Evolutionary conservation across 2,113 vertebrate species (phyloP).

Genomic region (Anhinga rufa): DNA sequence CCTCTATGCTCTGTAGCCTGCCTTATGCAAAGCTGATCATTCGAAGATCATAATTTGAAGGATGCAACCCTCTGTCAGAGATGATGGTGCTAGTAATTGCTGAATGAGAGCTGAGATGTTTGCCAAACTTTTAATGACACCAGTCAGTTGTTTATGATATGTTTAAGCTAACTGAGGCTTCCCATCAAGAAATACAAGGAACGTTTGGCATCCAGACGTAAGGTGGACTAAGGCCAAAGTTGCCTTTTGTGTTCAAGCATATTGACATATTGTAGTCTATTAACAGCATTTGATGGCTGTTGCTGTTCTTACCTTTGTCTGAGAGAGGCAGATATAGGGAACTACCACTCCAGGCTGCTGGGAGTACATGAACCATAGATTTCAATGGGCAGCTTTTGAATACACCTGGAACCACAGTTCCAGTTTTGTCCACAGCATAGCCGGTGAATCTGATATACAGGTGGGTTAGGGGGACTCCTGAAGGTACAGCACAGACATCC

Average conservation of each 20-base stretch:
- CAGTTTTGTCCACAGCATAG: neutral
- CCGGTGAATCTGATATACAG: neutral
- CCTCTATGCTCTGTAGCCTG: neutral
- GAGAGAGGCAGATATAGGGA: neutral
- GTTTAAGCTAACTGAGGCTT: neutral
- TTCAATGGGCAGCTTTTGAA: neutral
- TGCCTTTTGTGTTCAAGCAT: neutral
- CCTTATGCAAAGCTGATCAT: neutral
- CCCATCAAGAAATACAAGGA: neutral
- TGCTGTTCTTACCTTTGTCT: neutral
- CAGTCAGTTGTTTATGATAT: neutral
- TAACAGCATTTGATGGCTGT: neutral
- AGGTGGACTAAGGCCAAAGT: neutral
- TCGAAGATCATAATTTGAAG: neutral
- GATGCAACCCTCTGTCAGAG: neutral
- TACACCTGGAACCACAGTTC: neutral
- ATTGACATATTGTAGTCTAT: neutral
- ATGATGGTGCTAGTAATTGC: neutral
- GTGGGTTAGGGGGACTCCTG: neutral
- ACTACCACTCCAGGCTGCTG: neutral
- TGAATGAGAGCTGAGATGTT: neutral
- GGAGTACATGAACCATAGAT: neutral
- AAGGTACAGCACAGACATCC: neutral
- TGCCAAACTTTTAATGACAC: neutral
- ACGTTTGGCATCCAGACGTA: neutral